Percentiles rank a stretch among this genome's conserved stretches.
phyloP scores from a whole-genome alignment of 2,797 vertebrate genomes.

The Crypturellus tataupa region DNA sequence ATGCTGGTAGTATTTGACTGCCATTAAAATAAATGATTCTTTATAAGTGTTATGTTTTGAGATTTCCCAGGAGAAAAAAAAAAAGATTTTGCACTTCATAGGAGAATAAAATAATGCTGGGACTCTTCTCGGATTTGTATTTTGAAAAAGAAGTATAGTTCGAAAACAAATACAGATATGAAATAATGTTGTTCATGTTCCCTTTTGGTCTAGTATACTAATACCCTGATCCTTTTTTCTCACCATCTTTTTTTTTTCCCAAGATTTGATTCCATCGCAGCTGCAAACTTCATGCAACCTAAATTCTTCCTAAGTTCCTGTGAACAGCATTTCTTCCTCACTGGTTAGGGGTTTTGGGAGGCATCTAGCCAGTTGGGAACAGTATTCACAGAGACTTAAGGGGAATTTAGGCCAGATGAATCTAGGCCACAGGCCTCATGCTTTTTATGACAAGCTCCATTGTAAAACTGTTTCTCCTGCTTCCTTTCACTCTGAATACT shows the following conservation, averaged over 20 bases:
- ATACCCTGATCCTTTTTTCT: not conserved
- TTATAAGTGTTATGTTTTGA: not conserved
- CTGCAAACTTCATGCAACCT: not conserved
- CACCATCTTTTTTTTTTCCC: not conserved
- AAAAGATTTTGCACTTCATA: not conserved
- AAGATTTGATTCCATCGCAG: not conserved
- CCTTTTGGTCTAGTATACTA: not conserved
- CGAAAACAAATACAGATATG: not conserved
- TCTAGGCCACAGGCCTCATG: conserved; percentile 45
- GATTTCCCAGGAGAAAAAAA: not conserved
- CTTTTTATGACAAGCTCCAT: conserved; percentile 34
- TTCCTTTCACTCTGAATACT: not conserved
- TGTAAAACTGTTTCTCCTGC: conserved; percentile 4
- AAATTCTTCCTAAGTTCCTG: not conserved
- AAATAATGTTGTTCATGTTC: not conserved
- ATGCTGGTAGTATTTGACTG: not conserved
- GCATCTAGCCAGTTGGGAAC: conserved; percentile 26
- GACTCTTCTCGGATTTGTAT: not conserved
- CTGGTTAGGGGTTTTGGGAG: conserved; percentile 17
- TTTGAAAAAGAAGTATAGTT: not conserved
- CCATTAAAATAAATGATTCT: not conserved
- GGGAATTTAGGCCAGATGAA: conserved; percentile 64
- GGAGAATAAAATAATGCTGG: not conserved
- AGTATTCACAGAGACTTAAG: conserved; percentile 30
- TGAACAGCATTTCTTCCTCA: not conserved